Evolutionary conservation across 2,888 invertebrate species (phyloP).

Genomic region (Epirrita christyi): DNA sequence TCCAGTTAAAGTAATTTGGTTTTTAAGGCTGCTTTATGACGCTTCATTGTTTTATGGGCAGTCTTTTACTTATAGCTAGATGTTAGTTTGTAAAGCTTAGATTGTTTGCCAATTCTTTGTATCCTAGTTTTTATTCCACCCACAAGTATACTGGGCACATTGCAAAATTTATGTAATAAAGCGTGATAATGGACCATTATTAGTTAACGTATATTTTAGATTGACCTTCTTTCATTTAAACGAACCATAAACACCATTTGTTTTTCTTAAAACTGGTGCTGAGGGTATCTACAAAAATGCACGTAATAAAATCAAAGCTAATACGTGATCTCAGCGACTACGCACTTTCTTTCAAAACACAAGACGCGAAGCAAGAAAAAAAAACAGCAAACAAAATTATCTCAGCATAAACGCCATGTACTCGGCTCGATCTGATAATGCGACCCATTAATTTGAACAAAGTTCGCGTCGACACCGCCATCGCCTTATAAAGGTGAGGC

Average conservation of each 20-base stretch:
- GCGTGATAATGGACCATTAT: no score
- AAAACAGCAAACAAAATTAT: slow-evolving; percentile 78
- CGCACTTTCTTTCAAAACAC: slow-evolving; percentile 47
- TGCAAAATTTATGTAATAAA: no score
- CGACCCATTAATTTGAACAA: slow-evolving; percentile 82
- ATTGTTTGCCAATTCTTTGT: slow-evolving; percentile 1
- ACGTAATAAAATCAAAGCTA: no score
- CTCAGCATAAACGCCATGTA: slow-evolving; percentile 84
- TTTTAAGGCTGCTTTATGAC: slow-evolving; percentile 60
- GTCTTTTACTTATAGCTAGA: slow-evolving; percentile 39
- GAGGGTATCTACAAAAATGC: no score
- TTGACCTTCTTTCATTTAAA: no score
- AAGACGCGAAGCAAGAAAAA: slow-evolving; percentile 54
- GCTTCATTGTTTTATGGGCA: slow-evolving; percentile 66
- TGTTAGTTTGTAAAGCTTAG: slow-evolving; percentile 27
- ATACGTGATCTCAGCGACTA: slow-evolving; percentile 42
- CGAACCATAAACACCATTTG: no score
- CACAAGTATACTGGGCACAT: no score
- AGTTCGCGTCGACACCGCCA: slow-evolving; percentile 83
- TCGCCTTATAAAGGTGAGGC: slow-evolving; percentile 83
- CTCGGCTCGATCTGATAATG: slow-evolving; percentile 83
- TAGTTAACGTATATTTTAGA: no score
- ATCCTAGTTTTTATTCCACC: slow-evolving; percentile 24
- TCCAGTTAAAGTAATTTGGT: slow-evolving; percentile 59
- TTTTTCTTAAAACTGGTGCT: no score